phyloP scores from a whole-genome alignment of 2,113 vertebrate genomes.

The Lophotis ruficrista region DNA sequence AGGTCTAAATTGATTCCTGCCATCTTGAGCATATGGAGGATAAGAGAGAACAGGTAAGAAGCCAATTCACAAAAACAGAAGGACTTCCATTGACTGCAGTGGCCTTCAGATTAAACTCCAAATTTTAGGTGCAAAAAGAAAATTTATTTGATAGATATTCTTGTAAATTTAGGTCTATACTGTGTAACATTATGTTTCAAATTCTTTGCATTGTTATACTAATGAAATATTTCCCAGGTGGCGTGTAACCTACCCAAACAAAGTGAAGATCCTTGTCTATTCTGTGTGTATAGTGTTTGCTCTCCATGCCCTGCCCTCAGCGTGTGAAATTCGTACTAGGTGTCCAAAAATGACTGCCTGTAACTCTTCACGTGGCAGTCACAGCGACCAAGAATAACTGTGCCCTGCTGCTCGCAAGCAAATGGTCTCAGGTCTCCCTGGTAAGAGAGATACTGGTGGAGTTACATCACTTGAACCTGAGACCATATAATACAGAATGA shows the following conservation, averaged over 20 bases:
- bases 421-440: not conserved
- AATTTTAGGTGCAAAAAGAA: not conserved
- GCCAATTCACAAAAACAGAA: not conserved
- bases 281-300: not conserved
- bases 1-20: not conserved
- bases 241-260: not conserved
- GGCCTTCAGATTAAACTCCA: not conserved
- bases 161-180: not conserved
- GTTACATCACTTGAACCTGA: not conserved
- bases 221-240: not conserved
- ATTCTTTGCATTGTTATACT: not conserved
- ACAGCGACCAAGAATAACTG: not conserved
- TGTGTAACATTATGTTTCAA: not conserved
- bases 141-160: not conserved
- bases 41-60: not conserved
- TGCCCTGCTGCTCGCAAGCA: not conserved
- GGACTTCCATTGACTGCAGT: not conserved
- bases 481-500: not conserved
- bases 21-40: not conserved
- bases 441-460: not conserved
- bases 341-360: not conserved
- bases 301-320: rapidly evolving
- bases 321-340: not conserved
- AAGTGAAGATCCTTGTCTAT: not conserved
- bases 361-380: not conserved